A percentile compares a stretch with the other conserved stretches of the same genome.
These are phyloP conservation scores for Escarpia spicata DNA, from an alignment of 2,888 invertebrate species.

Conservation along the genomic window DNA sequence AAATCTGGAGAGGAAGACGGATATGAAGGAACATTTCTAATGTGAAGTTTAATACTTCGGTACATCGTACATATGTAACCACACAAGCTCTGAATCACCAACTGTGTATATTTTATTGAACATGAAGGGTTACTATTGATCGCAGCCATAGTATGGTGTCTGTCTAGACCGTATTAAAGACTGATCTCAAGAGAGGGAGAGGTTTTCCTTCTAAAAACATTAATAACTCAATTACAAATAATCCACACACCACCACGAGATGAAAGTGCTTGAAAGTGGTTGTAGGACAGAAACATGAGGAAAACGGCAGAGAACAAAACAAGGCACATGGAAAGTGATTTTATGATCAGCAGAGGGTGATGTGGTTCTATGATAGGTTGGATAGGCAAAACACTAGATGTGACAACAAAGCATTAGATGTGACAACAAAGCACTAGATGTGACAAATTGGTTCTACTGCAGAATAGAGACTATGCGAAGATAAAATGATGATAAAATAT, in stretches of 20 bases:
- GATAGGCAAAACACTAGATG: not conserved
- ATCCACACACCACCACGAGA: not conserved
- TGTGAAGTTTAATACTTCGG: not conserved
- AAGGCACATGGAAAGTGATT: not conserved
- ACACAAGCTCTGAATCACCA: not conserved
- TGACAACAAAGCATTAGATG: no score
- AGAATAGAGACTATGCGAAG: not conserved
- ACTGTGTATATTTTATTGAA: not conserved
- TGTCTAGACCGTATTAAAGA: not conserved
- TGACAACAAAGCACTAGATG: not conserved
- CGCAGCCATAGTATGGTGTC: not conserved
- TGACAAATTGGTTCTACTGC: not conserved
- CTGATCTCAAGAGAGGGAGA: not conserved
- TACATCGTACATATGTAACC: not conserved
- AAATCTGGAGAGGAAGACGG: conserved; percentile 71
- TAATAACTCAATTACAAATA: not conserved
- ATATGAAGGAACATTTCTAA: conserved; percentile 7
- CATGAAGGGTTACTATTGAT: not conserved
- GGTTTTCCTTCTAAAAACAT: not conserved
- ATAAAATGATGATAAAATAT: not conserved
- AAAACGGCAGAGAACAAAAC: no score
- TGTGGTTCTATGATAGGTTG: not conserved
- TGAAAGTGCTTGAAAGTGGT: no score
- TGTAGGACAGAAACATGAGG: no score
- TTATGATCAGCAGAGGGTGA: not conserved